Evolutionary conservation across 2,797 vertebrate species (phyloP).

Genomic region (Ceryle rudis): DNA sequence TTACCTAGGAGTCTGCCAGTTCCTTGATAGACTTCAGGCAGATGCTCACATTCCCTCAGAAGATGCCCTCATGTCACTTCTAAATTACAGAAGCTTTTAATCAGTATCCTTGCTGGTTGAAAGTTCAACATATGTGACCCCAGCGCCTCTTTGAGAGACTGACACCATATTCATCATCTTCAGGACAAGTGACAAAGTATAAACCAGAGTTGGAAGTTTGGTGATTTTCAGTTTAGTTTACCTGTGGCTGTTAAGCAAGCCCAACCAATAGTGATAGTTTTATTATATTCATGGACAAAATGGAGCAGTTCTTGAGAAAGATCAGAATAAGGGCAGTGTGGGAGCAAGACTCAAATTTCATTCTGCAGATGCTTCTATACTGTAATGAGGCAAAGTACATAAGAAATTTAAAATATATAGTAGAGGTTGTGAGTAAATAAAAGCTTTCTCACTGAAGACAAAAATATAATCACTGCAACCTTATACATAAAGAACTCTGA

Average conservation of each 20-base stretch:
- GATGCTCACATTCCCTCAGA: not conserved
- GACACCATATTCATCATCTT: not conserved
- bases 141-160: not conserved
- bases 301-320: not conserved
- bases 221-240: not conserved
- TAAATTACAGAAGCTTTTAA: not conserved
- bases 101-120: not conserved
- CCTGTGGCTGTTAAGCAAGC: not conserved
- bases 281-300: not conserved
- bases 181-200: not conserved
- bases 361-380: not conserved
- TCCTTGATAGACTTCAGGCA: not conserved
- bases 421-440: not conserved
- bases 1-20: not conserved
- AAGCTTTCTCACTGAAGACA: not conserved
- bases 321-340: not conserved
- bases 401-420: not conserved
- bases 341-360: not conserved
- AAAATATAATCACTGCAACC: not conserved
- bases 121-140: not conserved
- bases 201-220: not conserved
- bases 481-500: not conserved
- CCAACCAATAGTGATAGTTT: not conserved
- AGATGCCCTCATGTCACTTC: not conserved
- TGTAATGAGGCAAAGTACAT: not conserved